Evolutionary conservation across 2,797 vertebrate genomes (phyloP), one percentile per base, ranked within the genome.

Genomic region (Steatocranus sp.): DNA sequence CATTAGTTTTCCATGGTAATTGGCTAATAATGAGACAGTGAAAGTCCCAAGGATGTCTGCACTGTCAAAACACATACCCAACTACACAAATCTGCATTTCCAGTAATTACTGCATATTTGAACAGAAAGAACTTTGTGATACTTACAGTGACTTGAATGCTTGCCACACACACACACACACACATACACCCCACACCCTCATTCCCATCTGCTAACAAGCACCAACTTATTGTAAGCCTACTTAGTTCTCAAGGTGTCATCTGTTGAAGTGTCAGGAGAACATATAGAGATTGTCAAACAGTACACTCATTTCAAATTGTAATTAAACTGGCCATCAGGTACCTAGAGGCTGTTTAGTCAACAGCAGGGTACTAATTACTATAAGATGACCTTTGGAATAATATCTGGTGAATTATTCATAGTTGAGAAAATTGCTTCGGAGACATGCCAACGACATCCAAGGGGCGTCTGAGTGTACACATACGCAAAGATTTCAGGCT

Each of bases 351-450:
- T 97, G 96, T 97, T 96, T 97, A 96, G 96, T 96, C 96, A 96
- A 96, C 96, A 97, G 96, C 96, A 95, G 95, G 96, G 88, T 96
- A 96, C 96, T 97, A 97, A 97, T 97, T 97, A 96, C 95, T 96
- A 95, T 95, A 96, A 97, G 95, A 96, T 97, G 96, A 97, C 96
- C 96, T 97, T 97, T 97, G 93, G 88, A 96, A 96, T 96, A 97
- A 97, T 97, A 96, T 96, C 95, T 94, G 87, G 95, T 97, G 96
- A 97, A 97, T 97, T 95, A 97, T 97, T 97, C 96, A 97, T 97
- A 93, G 93, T 96, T 95, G 90, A 88, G 94, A 90, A 96, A 95
- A 95, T 95, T 94, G 95, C 95, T 95, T 95, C 91, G 53, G 95
- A 97, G 95, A 96, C 92, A 94, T 90, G 88, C 83, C 91, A 92